Evolutionary conservation across 2,113 vertebrate species (phyloP).

Genomic region (Onychostruthus taczanowskii): DNA sequence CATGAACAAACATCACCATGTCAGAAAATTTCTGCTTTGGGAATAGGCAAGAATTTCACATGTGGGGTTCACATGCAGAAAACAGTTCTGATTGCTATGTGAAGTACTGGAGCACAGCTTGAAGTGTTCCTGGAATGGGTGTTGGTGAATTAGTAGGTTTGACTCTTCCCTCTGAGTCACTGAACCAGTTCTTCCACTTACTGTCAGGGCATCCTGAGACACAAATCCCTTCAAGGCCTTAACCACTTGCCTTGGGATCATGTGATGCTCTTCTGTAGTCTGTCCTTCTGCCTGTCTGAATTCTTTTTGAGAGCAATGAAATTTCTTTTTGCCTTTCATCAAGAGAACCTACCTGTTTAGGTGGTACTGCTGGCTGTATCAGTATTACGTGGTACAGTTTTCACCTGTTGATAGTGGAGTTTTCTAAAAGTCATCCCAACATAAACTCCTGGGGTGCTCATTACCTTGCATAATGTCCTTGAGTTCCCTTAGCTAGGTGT

Average conservation of each 20-base stretch:
- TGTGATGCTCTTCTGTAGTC: not conserved
- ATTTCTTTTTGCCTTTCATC: not conserved
- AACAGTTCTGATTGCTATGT: not conserved
- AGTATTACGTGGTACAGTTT: not conserved
- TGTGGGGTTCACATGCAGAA: not conserved
- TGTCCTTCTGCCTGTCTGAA: not conserved
- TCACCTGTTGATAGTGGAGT: not conserved
- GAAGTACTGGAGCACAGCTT: not conserved
- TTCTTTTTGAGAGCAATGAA: not conserved
- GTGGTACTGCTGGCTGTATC: not conserved
- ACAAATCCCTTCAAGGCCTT: not conserved
- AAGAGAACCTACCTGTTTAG: not conserved
- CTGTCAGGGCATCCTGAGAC: not conserved
- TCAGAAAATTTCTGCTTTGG: not conserved
- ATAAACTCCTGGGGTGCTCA: not conserved
- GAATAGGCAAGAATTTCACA: not conserved
- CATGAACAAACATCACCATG: not conserved
- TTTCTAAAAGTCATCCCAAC: not conserved
- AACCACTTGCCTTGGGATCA: not conserved
- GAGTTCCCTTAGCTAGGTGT: not conserved
- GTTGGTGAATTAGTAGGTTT: not conserved
- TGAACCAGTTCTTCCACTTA: constrained; percentile 14
- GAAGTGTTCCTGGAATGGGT: not conserved
- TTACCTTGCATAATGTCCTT: not conserved
- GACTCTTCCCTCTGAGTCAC: not conserved